phyloP scores from a whole-genome alignment of 2,888 invertebrate genomes.

The Tenthredo amoena region DNA sequence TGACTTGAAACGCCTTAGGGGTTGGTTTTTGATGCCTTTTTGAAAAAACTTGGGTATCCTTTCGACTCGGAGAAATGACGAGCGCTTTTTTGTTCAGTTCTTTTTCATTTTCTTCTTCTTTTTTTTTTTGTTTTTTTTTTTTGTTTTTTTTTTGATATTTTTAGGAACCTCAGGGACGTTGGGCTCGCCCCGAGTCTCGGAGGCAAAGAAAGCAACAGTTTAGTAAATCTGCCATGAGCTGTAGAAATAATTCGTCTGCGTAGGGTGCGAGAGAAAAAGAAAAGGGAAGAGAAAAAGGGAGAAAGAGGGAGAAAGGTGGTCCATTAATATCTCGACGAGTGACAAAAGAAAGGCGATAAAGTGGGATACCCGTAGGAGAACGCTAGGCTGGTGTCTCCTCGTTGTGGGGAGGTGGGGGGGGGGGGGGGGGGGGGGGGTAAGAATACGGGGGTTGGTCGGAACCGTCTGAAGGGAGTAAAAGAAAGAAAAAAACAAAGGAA shows the following conservation, averaged over 20 bases:
- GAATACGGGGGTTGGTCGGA: background rate
- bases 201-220: slow-evolving; percentile 47
- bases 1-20: too few species aligned
- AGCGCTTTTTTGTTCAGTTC: background rate
- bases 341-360: slow-evolving; percentile 54
- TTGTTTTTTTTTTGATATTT: background rate
- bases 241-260: slow-evolving; percentile 53
- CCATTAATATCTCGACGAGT: slow-evolving; percentile 65
- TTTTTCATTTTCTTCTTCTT: background rate
- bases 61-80: background rate
- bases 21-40: background rate
- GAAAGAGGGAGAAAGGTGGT: slow-evolving; percentile 55
- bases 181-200: background rate
- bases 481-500: background rate
- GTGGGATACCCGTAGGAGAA: slow-evolving; percentile 53
- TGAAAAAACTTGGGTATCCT: background rate
- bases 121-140: background rate
- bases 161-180: background rate
- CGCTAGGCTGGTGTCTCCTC: slow-evolving; percentile 52
- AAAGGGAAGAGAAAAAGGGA: slow-evolving; percentile 52
- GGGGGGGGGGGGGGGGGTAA: slow-evolving; percentile 22
- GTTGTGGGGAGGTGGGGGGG: too few species aligned
- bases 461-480: slow-evolving; percentile 24
- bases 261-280: slow-evolving; percentile 41
- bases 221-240: slow-evolving; percentile 31